phyloP scores from a whole-genome alignment of 2,113 vertebrate genomes.

The Pseudorectes ferrugineus region DNA sequence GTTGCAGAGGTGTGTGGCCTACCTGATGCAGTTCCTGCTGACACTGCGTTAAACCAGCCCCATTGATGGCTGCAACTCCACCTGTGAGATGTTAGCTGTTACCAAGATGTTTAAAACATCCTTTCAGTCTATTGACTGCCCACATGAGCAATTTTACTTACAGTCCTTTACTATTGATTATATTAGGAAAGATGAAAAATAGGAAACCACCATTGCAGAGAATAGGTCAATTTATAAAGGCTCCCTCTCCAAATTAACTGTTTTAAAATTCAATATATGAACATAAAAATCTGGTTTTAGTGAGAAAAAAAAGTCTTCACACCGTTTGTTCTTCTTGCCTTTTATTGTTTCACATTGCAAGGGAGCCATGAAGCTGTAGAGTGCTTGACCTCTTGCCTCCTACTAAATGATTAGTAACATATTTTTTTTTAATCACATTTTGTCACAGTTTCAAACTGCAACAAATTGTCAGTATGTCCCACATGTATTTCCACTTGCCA shows the following conservation, averaged over 20 bases:
- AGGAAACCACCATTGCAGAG: not conserved
- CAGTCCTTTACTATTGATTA: not conserved
- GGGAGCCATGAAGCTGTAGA: not conserved
- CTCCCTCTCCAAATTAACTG: not conserved
- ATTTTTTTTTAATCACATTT: not conserved
- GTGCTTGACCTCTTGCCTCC: not conserved
- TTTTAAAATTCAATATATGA: conserved; percentile 4
- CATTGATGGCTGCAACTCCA: not conserved
- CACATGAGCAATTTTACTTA: not conserved
- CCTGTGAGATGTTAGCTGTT: not conserved
- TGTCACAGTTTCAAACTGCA: not conserved
- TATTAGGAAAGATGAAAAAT: conserved; percentile 36
- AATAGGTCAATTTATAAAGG: conserved; percentile 1
- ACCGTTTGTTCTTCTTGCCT: not conserved
- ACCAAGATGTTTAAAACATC: not conserved
- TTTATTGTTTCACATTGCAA: not conserved
- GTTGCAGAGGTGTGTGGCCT: not conserved
- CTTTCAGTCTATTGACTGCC: not conserved
- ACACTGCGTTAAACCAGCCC: not conserved
- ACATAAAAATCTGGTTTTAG: not conserved
- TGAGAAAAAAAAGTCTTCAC: not conserved
- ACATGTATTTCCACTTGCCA: not conserved
- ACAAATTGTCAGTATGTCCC: not conserved
- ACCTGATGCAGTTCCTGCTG: fast-evolving
- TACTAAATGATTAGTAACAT: not conserved